phyloP scores from a whole-genome alignment of 2,888 invertebrate genomes.

The Oligia strigilis region DNA sequence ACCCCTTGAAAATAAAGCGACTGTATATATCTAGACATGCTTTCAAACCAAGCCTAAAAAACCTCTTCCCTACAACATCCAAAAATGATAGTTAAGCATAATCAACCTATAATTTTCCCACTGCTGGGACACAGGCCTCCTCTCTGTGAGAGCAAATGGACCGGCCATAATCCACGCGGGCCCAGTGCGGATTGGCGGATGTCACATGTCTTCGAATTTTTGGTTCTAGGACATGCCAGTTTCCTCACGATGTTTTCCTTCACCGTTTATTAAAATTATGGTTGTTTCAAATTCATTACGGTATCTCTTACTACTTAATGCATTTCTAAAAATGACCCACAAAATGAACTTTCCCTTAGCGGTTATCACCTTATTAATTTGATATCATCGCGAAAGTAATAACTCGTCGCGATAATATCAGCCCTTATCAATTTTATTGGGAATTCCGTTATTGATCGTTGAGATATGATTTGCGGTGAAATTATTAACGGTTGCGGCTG shows the following conservation, averaged over 20 bases:
- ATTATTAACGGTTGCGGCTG: neutral
- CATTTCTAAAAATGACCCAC: neutral
- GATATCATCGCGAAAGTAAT: conserved; percentile 44
- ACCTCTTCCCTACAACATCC: neutral
- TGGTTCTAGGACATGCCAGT: neutral
- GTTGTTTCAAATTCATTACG: no score
- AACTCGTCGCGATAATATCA: conserved; percentile 1
- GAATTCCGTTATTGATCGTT: conserved; percentile 44
- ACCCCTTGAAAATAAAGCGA: neutral
- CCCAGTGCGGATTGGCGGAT: neutral
- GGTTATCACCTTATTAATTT: conserved; percentile 36
- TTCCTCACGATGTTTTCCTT: neutral
- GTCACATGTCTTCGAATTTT: neutral
- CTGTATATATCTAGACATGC: neutral
- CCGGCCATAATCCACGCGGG: no score
- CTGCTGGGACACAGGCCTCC: neutral
- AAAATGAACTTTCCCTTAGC: conserved; percentile 14
- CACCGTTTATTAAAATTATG: no score
- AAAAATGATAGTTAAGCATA: neutral
- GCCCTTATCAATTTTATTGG: conserved; percentile 50
- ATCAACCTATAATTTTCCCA: no score
- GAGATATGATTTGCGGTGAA: conserved; percentile 28
- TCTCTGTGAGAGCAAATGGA: neutral
- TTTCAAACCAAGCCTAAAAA: neutral
- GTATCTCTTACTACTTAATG: no score